phyloP scores from a whole-genome alignment of 2,888 invertebrate species.

The Loripinus fragilis region DNA sequence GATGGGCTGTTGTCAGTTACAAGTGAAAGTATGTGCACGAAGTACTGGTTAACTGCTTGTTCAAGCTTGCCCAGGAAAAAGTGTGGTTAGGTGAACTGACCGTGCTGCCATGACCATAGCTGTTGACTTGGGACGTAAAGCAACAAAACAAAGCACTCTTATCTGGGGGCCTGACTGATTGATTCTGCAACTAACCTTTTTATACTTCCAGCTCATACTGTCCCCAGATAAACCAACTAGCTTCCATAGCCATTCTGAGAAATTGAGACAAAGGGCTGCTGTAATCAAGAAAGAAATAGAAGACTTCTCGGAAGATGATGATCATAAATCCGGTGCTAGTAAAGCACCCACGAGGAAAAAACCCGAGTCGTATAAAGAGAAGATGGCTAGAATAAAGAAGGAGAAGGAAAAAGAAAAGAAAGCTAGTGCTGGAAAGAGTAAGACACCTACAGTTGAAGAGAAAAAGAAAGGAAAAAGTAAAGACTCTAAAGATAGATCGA shows the following conservation, averaged over 20 bases:
- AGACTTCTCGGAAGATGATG: conserved; percentile 3
- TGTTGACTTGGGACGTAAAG: too few species aligned
- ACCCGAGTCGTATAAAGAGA: background rate
- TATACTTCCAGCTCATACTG: background rate
- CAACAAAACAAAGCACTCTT: too few species aligned
- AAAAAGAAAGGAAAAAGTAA: conserved; percentile 29
- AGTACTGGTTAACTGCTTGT: too few species aligned
- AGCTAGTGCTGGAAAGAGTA: background rate
- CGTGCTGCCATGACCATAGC: too few species aligned
- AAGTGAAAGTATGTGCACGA: too few species aligned
- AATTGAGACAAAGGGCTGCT: background rate
- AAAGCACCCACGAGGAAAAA: background rate
- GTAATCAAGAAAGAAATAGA: conserved; percentile 2
- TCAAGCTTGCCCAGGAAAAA: too few species aligned
- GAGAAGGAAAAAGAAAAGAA: background rate
- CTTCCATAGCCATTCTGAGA: background rate
- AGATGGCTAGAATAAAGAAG: conserved; percentile 9
- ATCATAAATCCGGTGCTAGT: background rate
- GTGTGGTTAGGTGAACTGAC: too few species aligned
- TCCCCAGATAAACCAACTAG: background rate
- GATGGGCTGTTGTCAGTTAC: too few species aligned
- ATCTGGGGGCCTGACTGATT: too few species aligned
- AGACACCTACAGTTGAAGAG: background rate
- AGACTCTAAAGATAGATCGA: conserved; percentile 15
- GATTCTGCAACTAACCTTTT: background rate